Base-by-base conservation (phyloP, 2,888 invertebrate genomes). In the Mactromeris polynyma region DNA sequence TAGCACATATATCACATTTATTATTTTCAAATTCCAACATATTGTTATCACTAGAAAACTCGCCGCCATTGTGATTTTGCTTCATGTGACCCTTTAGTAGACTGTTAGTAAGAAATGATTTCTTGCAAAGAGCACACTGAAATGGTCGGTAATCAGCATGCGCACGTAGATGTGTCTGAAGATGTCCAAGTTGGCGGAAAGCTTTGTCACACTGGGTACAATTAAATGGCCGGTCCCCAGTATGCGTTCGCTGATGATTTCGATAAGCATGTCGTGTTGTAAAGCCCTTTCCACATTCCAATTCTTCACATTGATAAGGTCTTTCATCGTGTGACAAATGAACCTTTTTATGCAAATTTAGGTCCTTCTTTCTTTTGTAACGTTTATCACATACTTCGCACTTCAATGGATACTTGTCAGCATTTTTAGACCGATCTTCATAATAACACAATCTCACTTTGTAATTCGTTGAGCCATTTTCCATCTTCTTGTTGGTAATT, bases 241-340 rank as follows among this genome's bases (percentile, higher is more conserved):
- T 83, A 69, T 90, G 90, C 4, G 54, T 58, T 19, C 82, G 46
- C 64, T 46, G 33, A 54, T 84, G 84, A 38, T 17, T 42, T 2
- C n/a, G 21, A 4, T n/a, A 78, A 21, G 78, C 14, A 46, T 77
- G 26, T 26, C 21, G 33, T 11, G 54, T 81, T 31, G 82, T 79
- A 54, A 86, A 91, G 21, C 91, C 91, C n/a, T 80, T 69, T 19
- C 87, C 91, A 86, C 91, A 91, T 3, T n/a, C n/a, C n/a, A n/a
- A n/a, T 26, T 54, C 40, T 11, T 36, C 33, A 83, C 91, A 91
- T 19, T 89, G 87, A 64, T 54, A 83, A 21, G 81, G 85, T 46
- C 85, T 82, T 31, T 83, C 36, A 17, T 80, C 46, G 69, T 89
- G 78, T 21, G 85, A 77, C 31, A 91, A 77, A 87, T 91, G 91